phyloP scores from a whole-genome alignment of 2,797 vertebrate species.

The Clarias platycephalus region DNA sequence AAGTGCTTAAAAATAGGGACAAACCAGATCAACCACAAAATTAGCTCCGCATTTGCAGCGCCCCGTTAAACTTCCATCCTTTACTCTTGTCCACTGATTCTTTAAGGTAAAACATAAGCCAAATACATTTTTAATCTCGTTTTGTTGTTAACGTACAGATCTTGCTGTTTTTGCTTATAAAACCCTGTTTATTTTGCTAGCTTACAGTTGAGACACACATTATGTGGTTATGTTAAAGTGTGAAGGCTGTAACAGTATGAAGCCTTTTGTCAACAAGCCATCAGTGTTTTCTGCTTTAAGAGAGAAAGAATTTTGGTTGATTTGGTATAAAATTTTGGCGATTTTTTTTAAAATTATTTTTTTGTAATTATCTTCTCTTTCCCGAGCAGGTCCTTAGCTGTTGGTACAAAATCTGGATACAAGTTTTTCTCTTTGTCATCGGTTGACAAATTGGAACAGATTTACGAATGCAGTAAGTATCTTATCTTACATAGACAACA shows the following conservation, averaged over 20 bases:
- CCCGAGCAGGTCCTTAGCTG: constrained; percentile 86
- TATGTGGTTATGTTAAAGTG: not conserved
- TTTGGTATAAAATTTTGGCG: not conserved
- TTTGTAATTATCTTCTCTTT: constrained; percentile 24
- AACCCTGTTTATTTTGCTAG: not conserved
- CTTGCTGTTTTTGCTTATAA: too few species aligned
- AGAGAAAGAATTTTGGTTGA: not conserved
- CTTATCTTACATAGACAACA: not conserved
- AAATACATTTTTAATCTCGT: not conserved
- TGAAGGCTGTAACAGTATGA: constrained; percentile 9
- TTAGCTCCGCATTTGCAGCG: too few species aligned
- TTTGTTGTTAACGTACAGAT: not conserved
- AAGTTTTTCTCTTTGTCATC: constrained; percentile 98
- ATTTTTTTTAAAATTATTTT: too few species aligned
- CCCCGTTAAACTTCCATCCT: too few species aligned
- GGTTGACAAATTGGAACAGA: constrained; percentile 99
- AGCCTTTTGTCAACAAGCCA: not conserved
- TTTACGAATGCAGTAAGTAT: constrained; percentile 99
- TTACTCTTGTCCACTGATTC: too few species aligned
- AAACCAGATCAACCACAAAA: too few species aligned
- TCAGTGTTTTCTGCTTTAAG: not conserved
- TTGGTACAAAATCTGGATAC: constrained; percentile 97
- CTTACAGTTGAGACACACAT: not conserved
- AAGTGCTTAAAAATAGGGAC: too few species aligned
- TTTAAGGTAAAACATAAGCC: too few species aligned